Evolutionary conservation across 2,113 vertebrate species (phyloP), one percentile per base, ranked within the genome.

Genomic region (Alligator mississippiensis): DNA sequence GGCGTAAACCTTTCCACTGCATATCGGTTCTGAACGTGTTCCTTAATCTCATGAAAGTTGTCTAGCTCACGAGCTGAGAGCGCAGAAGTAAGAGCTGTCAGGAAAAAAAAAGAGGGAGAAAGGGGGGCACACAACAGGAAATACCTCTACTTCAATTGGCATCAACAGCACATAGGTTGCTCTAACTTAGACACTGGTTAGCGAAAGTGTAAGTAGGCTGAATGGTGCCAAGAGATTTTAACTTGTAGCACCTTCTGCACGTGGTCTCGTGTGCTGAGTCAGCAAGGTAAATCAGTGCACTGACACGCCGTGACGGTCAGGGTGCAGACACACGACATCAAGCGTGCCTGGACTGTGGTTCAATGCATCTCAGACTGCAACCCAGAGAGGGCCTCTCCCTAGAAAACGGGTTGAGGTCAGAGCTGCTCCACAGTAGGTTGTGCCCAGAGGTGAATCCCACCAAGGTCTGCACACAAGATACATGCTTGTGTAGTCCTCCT

Each of bases 161-260:
- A 47, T 47, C 83, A 13, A 3, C 15, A 62, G 85, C 59, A 11
- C 72, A 83, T 76, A 91, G 86, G 30, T 90, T 28, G 62, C 78
- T 86, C 0, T 0, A 66, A 88, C 91, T 79, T 60, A 66, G 95
- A 91, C 95, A 91, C 76, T 88, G 76, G 83, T 47, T 47, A 47
- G 47, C 47, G 9, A 47, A 47, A 47, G 47, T 47, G 47, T 88
- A 19, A 88, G 94, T 94, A 95, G 85, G 92, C 89, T 95, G 89
- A 84, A 76, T 86, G 27, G 74, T 57, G 80, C 93, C 34, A 95
- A 94, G 96, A 94, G 94, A 96, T 97, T 96, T 84, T 89, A 88
- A 83, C 66, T 88, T 96, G 96, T 88, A 92, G 9, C 94, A 70
- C 84, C 58, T n/a, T 24, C 80, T 80, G 88, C 82, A 83, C 0